These are phyloP conservation scores for Aplodontia rufa DNA, from an alignment of 2,113 vertebrate species.

Conservation along the genomic window DNA sequence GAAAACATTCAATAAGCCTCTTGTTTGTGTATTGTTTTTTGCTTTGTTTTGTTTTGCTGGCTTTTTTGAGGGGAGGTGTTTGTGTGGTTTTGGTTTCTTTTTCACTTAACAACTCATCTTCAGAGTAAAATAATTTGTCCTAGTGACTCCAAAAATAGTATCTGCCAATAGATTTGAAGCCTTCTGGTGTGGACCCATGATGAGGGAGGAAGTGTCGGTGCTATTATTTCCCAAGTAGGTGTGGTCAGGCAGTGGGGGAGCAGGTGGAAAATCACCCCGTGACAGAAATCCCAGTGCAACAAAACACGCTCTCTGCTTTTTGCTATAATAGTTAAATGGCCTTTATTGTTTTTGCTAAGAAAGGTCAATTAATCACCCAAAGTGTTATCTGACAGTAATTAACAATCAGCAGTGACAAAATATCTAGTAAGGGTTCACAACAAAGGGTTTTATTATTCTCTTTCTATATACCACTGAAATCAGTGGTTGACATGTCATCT, in stretches of 20 bases:
- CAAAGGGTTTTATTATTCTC: conserved; percentile 73
- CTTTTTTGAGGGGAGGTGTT: too few species aligned
- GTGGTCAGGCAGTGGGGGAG: neutral
- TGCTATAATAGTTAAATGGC: conserved; percentile 79
- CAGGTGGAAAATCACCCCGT: neutral
- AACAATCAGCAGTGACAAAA: conserved; percentile 82
- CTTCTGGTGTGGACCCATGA: neutral
- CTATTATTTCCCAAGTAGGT: neutral
- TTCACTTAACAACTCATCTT: conserved; percentile 1
- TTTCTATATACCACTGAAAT: conserved; percentile 22
- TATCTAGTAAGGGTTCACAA: conserved; percentile 60
- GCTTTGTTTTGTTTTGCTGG: too few species aligned
- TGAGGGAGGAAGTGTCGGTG: neutral
- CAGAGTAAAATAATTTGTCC: conserved; percentile 25
- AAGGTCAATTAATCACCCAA: conserved; percentile 85
- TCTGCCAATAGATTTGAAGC: neutral
- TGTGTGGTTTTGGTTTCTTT: neutral
- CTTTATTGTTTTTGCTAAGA: conserved; percentile 80
- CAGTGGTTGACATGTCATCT: neutral
- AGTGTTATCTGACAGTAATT: conserved; percentile 84
- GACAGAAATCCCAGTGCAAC: conserved; percentile 16
- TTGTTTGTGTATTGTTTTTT: too few species aligned
- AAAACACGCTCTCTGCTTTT: conserved; percentile 38
- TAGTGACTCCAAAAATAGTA: conserved; percentile 3
- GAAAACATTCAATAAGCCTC: too few species aligned